phyloP scores from a whole-genome alignment of 2,888 invertebrate genomes.

The Coremacera marginata region DNA sequence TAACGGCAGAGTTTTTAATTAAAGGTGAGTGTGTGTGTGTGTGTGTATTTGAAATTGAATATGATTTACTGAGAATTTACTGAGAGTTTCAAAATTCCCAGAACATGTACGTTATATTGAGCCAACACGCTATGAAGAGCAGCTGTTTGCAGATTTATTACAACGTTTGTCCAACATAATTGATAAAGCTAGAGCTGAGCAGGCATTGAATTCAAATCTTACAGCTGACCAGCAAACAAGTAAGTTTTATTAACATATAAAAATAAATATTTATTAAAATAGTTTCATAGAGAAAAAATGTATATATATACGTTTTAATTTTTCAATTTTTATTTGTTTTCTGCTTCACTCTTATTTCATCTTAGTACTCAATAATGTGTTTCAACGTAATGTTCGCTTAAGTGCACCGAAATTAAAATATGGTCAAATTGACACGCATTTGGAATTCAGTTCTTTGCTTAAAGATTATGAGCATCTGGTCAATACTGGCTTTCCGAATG shows the following conservation, averaged over 20 bases:
- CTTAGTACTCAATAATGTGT: slow-evolving; percentile 55
- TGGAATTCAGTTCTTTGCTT: slow-evolving; percentile 56
- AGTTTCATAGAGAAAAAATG: too few species aligned
- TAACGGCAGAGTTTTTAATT: slow-evolving; percentile 56
- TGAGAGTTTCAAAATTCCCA: slow-evolving; percentile 40
- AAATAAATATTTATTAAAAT: background rate
- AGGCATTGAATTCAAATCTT: background rate
- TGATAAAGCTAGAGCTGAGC: background rate
- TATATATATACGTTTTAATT: too few species aligned
- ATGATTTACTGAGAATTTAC: background rate
- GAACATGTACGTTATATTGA: slow-evolving; percentile 60
- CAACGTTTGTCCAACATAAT: slow-evolving; percentile 49
- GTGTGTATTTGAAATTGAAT: slow-evolving; percentile 41
- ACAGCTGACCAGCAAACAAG: slow-evolving; percentile 28
- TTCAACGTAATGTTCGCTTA: slow-evolving; percentile 56
- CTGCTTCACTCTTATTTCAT: background rate
- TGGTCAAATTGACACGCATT: slow-evolving; percentile 57
- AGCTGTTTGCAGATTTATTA: slow-evolving; percentile 56
- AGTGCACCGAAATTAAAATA: slow-evolving; percentile 51
- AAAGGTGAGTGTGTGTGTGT: slow-evolving; percentile 65
- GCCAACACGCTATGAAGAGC: slow-evolving; percentile 58
- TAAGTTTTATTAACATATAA: slow-evolving; percentile 13
- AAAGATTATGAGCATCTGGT: slow-evolving; percentile 53
- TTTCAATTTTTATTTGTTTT: background rate
- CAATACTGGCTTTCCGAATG: slow-evolving; percentile 53